Evolutionary conservation across 2,113 vertebrate species (phyloP).

Genomic region (Crotalus horridus): DNA sequence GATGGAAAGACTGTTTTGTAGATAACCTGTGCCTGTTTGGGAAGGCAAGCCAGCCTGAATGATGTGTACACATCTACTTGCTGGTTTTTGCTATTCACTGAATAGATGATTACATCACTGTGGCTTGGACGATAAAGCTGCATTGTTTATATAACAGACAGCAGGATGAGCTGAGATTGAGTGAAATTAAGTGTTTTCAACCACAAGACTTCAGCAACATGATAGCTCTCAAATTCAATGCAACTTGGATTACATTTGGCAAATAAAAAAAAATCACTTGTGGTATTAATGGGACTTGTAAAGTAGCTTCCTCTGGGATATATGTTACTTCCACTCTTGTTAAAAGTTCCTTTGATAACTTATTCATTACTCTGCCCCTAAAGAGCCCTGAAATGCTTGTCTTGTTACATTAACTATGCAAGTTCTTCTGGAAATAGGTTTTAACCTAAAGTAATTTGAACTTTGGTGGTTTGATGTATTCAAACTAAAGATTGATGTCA

Average conservation of each 20-base stretch:
- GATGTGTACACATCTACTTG: neutral
- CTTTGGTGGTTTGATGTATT: conserved; percentile 39
- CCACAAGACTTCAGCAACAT: conserved; percentile 45
- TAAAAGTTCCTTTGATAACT: conserved; percentile 67
- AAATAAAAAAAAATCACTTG: conserved; percentile 57
- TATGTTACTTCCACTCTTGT: conserved; percentile 59
- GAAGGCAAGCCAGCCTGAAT: neutral
- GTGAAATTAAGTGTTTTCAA: conserved; percentile 46
- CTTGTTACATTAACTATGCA: conserved; percentile 49
- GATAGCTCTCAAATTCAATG: conserved; percentile 27
- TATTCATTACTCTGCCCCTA: conserved; percentile 64
- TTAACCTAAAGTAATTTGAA: conserved; percentile 58
- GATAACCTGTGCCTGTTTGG: neutral
- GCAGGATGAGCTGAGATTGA: conserved; percentile 10
- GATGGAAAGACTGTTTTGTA: neutral
- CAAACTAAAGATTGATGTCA: conserved; percentile 34
- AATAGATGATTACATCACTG: neutral
- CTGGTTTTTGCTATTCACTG: neutral
- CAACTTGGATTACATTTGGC: conserved; percentile 56
- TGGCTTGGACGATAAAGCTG: conserved; percentile 12
- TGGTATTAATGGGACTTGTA: conserved; percentile 60
- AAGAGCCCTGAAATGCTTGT: conserved; percentile 40
- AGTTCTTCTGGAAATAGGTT: conserved; percentile 58
- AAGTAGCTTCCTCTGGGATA: conserved; percentile 62
- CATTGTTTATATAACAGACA: conserved; percentile 37